Base-by-base conservation (phyloP, 2,113 vertebrate genomes). In the Notiomystis cincta region DNA sequence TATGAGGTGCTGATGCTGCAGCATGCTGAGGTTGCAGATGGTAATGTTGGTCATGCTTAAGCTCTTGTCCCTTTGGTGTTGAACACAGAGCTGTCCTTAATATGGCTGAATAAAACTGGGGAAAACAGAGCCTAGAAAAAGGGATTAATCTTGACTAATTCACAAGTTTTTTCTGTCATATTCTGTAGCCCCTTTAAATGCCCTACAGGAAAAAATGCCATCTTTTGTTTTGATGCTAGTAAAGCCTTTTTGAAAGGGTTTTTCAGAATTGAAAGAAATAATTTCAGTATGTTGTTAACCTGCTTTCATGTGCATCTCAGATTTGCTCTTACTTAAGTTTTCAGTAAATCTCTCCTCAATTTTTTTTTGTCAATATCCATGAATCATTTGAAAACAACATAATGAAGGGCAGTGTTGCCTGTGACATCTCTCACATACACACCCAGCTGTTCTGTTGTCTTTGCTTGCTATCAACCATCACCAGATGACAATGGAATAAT, bases 401-500 rank as follows among this genome's bases (percentile, higher is more conserved):
- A 65, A 78, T 33, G 13, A 82, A 95, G 82, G 70, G 33, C 40
- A 77, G 17, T 33, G 40, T 9, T 81, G 50, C 50, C 61, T 50
- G 33, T 87, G 66, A 66, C 33, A 54, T 27, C 85, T 90, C 78
- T 62, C 58, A 77, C 38, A 20, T 33, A 35, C 4, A 5, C 44
- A 37, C 22, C n/a, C 58, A 82, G 47, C 35, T 94, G 35, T 71
- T 95, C 66, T 91, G 51, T 87, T 93, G 79, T 76, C 64, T 92
- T 94, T 64, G 19, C 51, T 92, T 81, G 87, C 87, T 94, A 94
- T 97, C 69, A n/a, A 65, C 67, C 5, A 2, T 60, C 60, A 53
- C 50, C 81, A 94, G 78, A 95, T 79, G 89, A 94, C 93, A 96
- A 86, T 25, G 42, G 71, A 97, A 81, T 90, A 95, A 66, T 76